Conservation (phyloP, 2,113 vertebrate genomes). For the Ceyx cyanopectus region DNA sequence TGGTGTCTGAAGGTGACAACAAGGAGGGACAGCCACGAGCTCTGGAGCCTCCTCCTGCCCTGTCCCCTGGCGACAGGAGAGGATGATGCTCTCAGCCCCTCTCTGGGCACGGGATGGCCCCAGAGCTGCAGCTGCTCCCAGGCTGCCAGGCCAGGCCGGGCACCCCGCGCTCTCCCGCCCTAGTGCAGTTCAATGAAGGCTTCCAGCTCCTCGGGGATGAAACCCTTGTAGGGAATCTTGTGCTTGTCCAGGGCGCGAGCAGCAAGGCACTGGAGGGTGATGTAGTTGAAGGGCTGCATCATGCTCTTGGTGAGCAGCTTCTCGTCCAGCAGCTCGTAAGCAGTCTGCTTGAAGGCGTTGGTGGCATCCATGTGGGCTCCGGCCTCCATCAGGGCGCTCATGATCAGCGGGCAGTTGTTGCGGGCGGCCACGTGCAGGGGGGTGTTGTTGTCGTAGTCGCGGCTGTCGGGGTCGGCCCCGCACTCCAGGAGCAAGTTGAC, state of each 20-base stretch:
- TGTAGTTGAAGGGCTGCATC: conserved; percentile 89
- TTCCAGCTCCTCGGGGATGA: conserved; percentile 94
- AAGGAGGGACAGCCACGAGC: not conserved
- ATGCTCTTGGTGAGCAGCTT: conserved; percentile 85
- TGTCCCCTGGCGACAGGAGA: not conserved
- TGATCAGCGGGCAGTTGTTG: conserved; percentile 88
- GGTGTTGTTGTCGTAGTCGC: conserved; percentile 95
- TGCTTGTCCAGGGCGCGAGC: conserved; percentile 91
- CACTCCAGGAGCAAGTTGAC: conserved; percentile 89
- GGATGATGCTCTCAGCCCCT: not conserved
- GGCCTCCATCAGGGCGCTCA: conserved; percentile 86
- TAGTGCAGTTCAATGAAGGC: conserved; percentile 95
- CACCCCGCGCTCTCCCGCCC: not conserved
- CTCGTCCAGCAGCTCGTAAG: conserved; percentile 91
- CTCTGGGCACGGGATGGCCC: not conserved
- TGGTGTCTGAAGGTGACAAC: not conserved
- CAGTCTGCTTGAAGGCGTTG: conserved; percentile 90
- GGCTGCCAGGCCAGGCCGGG: not conserved
- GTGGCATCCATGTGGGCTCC: conserved; percentile 93
- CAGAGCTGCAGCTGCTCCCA: not conserved
- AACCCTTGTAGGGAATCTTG: conserved; percentile 93
- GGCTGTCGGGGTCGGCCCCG: conserved; percentile 89
- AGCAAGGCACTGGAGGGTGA: conserved; percentile 96
- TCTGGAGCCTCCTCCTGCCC: not conserved
- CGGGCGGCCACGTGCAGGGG: conserved; percentile 88